A percentile compares a stretch with the other conserved stretches of the same genome.
Evolutionary conservation across 2,888 invertebrate species (phyloP).

Genomic region (Scotopteryx bipunctaria): DNA sequence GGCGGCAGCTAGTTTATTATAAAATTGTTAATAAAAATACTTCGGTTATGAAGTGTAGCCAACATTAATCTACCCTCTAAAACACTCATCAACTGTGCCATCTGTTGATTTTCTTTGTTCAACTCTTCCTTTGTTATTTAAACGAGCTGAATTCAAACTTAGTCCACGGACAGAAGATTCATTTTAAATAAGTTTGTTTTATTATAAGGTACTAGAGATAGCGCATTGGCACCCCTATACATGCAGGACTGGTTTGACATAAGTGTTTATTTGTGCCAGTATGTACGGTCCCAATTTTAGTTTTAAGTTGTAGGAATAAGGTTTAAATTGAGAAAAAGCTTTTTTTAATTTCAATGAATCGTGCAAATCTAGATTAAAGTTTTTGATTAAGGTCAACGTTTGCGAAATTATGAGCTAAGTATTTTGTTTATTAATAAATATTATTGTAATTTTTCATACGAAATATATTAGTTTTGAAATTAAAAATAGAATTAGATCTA

Average conservation of each 20-base stretch:
- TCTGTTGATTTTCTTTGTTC: constrained; percentile 74
- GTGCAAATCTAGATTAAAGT: constrained; percentile 1
- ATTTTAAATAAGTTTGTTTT: constrained; percentile 46
- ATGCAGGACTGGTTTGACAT: constrained; percentile 56
- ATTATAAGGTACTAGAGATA: constrained; percentile 55
- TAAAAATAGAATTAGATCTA: too few species aligned
- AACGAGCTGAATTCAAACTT: constrained; percentile 52
- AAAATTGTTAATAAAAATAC: too few species aligned
- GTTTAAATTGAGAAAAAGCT: not conserved
- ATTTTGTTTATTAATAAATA: too few species aligned
- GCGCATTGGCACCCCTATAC: constrained; percentile 58
- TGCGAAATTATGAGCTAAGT: not conserved
- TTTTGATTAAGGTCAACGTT: not conserved
- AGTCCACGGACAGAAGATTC: constrained; percentile 50
- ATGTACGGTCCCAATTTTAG: constrained; percentile 2
- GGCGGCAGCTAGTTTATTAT: too few species aligned
- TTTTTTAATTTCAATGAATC: not conserved
- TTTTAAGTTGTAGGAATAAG: not conserved
- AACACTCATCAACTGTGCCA: constrained; percentile 51
- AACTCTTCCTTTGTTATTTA: constrained; percentile 41
- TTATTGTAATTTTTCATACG: too few species aligned
- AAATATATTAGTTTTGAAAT: too few species aligned
- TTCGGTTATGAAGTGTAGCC: not conserved
- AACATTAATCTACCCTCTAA: constrained; percentile 14
- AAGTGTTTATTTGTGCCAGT: constrained; percentile 3